Evolutionary conservation across 2,113 vertebrate species (phyloP), one percentile per base, ranked within the genome.

Genomic region (Dromaius novaehollandiae): DNA sequence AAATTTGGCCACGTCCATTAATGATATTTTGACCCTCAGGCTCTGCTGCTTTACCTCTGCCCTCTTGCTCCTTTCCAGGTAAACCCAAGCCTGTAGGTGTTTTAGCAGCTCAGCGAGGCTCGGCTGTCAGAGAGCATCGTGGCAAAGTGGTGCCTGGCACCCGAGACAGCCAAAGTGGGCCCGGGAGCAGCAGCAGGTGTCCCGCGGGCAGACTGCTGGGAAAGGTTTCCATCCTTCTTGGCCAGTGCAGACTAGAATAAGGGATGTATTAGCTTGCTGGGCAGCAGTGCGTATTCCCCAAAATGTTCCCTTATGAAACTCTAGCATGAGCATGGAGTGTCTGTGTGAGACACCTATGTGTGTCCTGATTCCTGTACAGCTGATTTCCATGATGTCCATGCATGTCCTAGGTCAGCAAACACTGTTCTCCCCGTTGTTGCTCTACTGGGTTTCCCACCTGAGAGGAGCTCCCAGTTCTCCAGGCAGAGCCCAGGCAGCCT

Each of bases 351-450:
- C 20, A 17, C 8, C 13, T 3, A 3, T 34, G 34, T 9, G 40
- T 58, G 25, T 19, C 46, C 42, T 32, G 0, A 0, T 13, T 40
- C 16, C 38, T 21, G 16, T 26, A 56, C 38, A 32, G 58, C 56
- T 17, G 22, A 21, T 30, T 60, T 61, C 36, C 0, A 1, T 21
- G 15, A 1, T 5, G 36, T n/a, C 13, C 13, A 0, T 8, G 40
- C 7, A 5, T 9, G 65, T 66, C 50, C 42, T 3, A 55, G 3
- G 11, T 7, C 26, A 10, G 7, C n/a, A 38, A 21, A 51, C 13
- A 12, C 5, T 0, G 25, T 50, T 66, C 44, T 76, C 53, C 48
- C 21, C 2, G 7, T 12, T 68, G 40, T 42, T 22, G 2, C 40
- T 69, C 46, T n/a, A 30, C 15, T 55, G 5, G 21, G 22, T 81